These are phyloP conservation scores for Malurus alboscapulatus DNA, from an alignment of 2,113 vertebrate species.

Conservation along the genomic window DNA sequence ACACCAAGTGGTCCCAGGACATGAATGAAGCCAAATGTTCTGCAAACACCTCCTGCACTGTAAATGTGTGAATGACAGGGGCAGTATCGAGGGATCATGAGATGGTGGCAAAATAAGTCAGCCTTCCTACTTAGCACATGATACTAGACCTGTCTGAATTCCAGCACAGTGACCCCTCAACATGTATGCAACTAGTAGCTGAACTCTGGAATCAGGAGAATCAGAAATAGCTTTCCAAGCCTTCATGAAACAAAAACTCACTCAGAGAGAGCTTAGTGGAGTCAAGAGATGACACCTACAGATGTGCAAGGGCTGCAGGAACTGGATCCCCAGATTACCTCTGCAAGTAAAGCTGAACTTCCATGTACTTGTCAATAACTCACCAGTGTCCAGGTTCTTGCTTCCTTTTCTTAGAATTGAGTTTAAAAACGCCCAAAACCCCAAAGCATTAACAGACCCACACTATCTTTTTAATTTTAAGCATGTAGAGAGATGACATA, in stretches of 20 bases:
- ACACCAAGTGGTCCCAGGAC: not conserved
- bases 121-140: not conserved
- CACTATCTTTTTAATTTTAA: constrained; percentile 24
- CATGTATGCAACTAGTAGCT: not conserved
- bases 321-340: not conserved
- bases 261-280: not conserved
- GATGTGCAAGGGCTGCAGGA: not conserved
- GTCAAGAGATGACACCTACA: not conserved
- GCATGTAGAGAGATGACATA: constrained; percentile 21
- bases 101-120: not conserved
- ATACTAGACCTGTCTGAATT: not conserved
- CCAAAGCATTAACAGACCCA: not conserved
- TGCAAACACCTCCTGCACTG: not conserved
- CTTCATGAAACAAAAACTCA: not conserved
- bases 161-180: not conserved
- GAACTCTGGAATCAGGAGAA: not conserved
- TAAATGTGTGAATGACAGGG: not conserved
- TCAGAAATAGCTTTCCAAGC: not conserved
- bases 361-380: not conserved
- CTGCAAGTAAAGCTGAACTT: not conserved
- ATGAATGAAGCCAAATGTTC: rapidly evolving
- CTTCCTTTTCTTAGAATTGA: not conserved
- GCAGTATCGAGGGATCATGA: not conserved
- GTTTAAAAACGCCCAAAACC: not conserved
- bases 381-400: not conserved